Conservation (phyloP, 2,888 invertebrate species). For the Salticus scenicus region DNA sequence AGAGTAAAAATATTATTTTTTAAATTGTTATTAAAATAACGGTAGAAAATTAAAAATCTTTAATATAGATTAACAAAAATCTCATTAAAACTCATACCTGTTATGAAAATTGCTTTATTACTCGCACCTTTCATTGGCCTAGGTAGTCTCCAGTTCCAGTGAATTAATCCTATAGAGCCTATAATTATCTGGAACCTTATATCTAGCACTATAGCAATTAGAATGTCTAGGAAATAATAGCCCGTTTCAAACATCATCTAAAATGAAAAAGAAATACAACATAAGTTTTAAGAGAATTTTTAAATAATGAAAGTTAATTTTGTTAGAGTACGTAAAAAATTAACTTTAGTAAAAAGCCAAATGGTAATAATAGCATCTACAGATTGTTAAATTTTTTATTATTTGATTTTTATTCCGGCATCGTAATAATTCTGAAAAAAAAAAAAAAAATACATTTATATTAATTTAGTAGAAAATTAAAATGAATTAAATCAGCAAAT, state of each 20-base stretch:
- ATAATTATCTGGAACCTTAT: constrained; percentile 32
- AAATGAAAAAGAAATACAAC: too few relatives aligned
- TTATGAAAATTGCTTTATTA: constrained; percentile 44
- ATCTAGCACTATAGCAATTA: constrained; percentile 18
- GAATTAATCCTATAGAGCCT: neutral
- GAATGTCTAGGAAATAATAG: neutral
- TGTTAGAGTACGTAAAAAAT: neutral
- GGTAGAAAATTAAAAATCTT: too few relatives aligned
- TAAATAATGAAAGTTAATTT: too few relatives aligned
- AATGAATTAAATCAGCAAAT: too few relatives aligned
- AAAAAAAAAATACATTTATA: too few relatives aligned
- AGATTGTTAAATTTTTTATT: neutral
- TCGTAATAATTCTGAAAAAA: too few relatives aligned
- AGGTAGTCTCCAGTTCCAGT: constrained; percentile 38
- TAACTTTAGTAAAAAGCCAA: neutral
- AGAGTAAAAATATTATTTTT: too few relatives aligned
- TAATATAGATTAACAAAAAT: too few relatives aligned
- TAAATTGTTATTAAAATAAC: too few relatives aligned
- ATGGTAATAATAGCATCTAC: neutral
- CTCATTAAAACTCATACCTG: constrained; percentile 44
- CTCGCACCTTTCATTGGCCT: constrained; percentile 40
- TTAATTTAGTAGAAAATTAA: too few relatives aligned
- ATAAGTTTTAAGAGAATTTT: neutral
- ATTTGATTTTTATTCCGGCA: too few relatives aligned
- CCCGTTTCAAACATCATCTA: constrained; percentile 16